These are phyloP conservation scores for Notamacropus eugenii DNA, from an alignment of 2,797 vertebrate genomes.

Conservation along the genomic window DNA sequence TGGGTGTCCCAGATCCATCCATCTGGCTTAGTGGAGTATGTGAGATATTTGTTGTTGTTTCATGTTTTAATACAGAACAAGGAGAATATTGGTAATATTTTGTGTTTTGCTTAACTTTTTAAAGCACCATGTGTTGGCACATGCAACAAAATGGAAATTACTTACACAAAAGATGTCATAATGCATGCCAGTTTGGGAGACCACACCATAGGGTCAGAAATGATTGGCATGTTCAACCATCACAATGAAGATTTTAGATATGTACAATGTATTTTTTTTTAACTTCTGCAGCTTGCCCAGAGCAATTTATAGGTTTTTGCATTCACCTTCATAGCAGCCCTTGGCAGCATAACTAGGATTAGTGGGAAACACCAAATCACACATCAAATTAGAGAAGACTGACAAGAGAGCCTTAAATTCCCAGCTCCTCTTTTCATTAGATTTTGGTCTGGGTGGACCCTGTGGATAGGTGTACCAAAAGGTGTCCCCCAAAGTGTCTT, in stretches of 20 bases:
- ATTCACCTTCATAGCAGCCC: slow-evolving; percentile 37
- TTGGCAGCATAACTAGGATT: background rate
- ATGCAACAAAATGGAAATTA: slow-evolving; percentile 39
- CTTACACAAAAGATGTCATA: slow-evolving; percentile 60
- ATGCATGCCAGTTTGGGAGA: slow-evolving; percentile 61
- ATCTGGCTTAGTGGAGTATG: slow-evolving; percentile 43
- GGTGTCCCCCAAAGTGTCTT: background rate
- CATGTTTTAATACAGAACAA: slow-evolving; percentile 39
- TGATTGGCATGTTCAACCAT: slow-evolving; percentile 51
- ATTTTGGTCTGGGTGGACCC: background rate
- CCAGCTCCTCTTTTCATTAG: background rate
- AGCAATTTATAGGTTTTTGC: slow-evolving; percentile 22
- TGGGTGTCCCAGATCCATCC: slow-evolving; percentile 11
- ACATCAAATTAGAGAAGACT: slow-evolving; percentile 20
- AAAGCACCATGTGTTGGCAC: slow-evolving; percentile 60
- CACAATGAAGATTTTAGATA: slow-evolving; percentile 58
- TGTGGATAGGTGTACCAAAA: slow-evolving; percentile 8
- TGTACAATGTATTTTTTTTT: slow-evolving; percentile 51
- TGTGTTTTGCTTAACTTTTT: slow-evolving; percentile 69
- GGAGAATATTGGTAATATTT: slow-evolving; percentile 71
- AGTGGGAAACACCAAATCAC: background rate
- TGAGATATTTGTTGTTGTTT: background rate
- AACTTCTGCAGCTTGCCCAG: slow-evolving; percentile 51
- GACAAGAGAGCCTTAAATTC: background rate
- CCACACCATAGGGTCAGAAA: slow-evolving; percentile 64